These are phyloP conservation scores for Malacoraja senta DNA, from an alignment of 2,797 vertebrate genomes.

Conservation along the genomic window DNA sequence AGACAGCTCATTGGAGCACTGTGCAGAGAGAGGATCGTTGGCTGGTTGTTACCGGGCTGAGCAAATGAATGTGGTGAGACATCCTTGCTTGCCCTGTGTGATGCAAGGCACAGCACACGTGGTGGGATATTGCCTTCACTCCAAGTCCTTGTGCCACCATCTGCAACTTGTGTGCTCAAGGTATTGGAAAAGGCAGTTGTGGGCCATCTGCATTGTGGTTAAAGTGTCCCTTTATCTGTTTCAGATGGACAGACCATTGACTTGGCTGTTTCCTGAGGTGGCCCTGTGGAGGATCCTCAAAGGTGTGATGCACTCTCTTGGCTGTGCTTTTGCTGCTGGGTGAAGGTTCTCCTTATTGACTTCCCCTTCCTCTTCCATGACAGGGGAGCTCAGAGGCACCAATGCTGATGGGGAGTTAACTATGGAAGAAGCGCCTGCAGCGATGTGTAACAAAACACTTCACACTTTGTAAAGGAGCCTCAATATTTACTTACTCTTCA, in stretches of 20 bases:
- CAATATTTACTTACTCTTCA: background rate
- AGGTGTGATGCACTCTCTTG: conserved; percentile 29
- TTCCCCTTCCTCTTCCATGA: background rate
- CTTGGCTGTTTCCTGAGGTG: conserved; percentile 22
- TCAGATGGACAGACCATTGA: conserved; percentile 28
- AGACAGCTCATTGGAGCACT: background rate
- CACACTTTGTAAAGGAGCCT: conserved; percentile 5
- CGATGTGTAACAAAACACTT: conserved; percentile 27
- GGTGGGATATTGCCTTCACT: background rate
- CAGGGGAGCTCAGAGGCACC: background rate
- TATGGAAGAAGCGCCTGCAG: background rate
- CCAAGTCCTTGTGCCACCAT: background rate
- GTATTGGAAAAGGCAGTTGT: background rate
- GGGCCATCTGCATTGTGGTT: background rate
- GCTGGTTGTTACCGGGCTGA: background rate
- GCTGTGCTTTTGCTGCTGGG: conserved; percentile 3
- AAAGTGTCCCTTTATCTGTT: conserved; percentile 29
- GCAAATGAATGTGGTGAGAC: background rate
- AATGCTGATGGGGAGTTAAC: background rate
- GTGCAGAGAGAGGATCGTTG: background rate
- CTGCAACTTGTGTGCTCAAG: background rate
- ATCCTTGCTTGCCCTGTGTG: background rate
- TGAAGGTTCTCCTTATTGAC: conserved; percentile 19
- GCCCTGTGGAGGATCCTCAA: conserved; percentile 28
- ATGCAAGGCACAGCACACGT: background rate